Evolutionary conservation across 2,113 vertebrate species (phyloP).

Genomic region (Pica pica): DNA sequence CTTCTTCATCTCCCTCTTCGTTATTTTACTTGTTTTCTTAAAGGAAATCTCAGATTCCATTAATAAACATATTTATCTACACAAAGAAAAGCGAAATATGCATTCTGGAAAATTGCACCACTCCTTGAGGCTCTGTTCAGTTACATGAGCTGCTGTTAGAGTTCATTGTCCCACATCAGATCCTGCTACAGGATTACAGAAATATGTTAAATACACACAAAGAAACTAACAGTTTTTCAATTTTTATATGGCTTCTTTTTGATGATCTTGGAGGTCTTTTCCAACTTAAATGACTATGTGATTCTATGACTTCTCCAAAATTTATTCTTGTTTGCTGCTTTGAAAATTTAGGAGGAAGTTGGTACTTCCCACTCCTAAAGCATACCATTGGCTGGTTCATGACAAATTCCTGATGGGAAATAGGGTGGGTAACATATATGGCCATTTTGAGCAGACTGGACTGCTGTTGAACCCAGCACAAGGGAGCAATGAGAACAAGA

Average conservation of each 20-base stretch:
- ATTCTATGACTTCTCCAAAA: background rate
- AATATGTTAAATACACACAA: background rate
- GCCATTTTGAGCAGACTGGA: background rate
- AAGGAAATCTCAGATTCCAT: background rate
- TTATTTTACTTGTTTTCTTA: background rate
- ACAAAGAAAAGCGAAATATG: background rate
- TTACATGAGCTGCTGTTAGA: background rate
- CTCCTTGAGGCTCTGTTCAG: background rate
- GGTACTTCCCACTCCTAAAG: background rate
- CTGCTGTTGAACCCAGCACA: rapidly evolving
- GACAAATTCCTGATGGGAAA: background rate
- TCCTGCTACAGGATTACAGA: background rate
- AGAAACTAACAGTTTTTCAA: background rate
- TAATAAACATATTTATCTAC: background rate
- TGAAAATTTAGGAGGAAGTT: background rate
- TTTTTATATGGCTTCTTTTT: background rate
- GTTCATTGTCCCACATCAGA: background rate
- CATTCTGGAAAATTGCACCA: background rate
- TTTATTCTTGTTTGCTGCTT: background rate
- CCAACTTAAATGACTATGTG: background rate
- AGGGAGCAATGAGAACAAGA: background rate
- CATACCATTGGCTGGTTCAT: background rate
- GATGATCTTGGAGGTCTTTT: background rate
- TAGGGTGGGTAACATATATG: background rate
- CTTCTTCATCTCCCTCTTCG: background rate